Conservation (phyloP, 2,888 invertebrate species). For the Nyleta sp. region DNA sequence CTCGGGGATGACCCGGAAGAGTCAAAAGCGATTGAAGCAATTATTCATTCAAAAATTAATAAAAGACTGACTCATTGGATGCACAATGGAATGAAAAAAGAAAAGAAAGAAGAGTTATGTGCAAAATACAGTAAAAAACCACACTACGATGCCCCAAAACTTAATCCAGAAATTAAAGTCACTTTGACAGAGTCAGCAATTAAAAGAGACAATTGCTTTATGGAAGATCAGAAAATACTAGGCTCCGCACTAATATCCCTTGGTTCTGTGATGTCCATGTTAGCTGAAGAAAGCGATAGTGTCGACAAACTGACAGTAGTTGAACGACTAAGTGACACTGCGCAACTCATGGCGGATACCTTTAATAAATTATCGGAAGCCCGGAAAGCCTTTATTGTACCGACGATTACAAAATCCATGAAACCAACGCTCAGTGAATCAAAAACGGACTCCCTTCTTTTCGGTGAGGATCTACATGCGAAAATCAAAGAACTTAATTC, state of each 20-base stretch:
- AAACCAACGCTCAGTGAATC: too few species aligned
- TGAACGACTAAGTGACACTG: conserved; percentile 2
- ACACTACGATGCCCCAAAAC: neutral
- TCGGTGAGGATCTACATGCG: too few species aligned
- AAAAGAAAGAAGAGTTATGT: neutral
- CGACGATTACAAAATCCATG: too few species aligned
- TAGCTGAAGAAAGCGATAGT: conserved; percentile 5
- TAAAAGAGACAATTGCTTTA: neutral
- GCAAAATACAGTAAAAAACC: neutral
- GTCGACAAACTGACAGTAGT: conserved; percentile 7
- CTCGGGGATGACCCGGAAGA: neutral
- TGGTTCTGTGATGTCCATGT: neutral
- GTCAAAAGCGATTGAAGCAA: neutral
- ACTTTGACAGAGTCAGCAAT: neutral
- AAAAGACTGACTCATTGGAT: conserved; percentile 4
- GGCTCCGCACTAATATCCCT: neutral
- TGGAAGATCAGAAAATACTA: neutral
- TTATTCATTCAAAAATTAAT: neutral
- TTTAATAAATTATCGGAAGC: too few species aligned
- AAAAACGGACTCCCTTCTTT: too few species aligned
- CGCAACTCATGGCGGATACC: too few species aligned
- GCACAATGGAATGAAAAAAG: neutral
- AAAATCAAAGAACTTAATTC: too few species aligned
- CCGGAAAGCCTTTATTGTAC: too few species aligned
- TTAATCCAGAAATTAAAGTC: neutral